Percentiles rank a stretch among this genome's conserved stretches.
Evolutionary conservation across 1,140 invertebrate species (phyloP).

Genomic region (Aphaenogaster ashmeadi): DNA sequence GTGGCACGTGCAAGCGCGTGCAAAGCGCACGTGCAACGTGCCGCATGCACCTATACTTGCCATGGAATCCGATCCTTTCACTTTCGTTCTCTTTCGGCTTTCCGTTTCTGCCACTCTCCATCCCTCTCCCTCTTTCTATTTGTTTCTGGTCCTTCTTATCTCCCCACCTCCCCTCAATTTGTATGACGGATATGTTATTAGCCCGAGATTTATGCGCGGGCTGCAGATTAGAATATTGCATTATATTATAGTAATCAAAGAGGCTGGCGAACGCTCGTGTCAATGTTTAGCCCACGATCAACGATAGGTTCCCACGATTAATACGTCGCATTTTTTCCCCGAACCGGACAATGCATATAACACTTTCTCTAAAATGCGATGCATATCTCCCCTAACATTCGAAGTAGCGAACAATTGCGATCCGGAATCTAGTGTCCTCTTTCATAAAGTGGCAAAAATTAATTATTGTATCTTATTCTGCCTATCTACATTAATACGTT

Average conservation of each 20-base stretch:
- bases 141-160: neutral
- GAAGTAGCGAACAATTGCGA: conserved; percentile 18
- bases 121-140: conserved; percentile 12
- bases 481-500: neutral
- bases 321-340: conserved; percentile 22
- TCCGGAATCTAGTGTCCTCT: neutral
- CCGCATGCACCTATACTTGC: conserved; percentile 36
- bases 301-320: conserved; percentile 64
- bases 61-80: conserved; percentile 82
- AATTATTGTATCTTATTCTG: neutral
- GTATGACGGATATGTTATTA: conserved; percentile 52
- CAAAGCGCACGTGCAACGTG: conserved; percentile 60
- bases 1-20: neutral
- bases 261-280: conserved; percentile 24
- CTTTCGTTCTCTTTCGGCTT: conserved; percentile 79
- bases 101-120: conserved; percentile 51
- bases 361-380: conserved; percentile 46
- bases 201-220: conserved; percentile 62
- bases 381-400: conserved; percentile 20
- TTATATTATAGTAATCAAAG: conserved; percentile 48
- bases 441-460: conserved; percentile 7
- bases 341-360: conserved; percentile 9
- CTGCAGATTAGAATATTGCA: conserved; percentile 62
- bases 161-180: neutral
- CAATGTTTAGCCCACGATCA: conserved; percentile 41